Evolutionary conservation across 2,113 vertebrate species (phyloP).

Genomic region (Vidua chalybeata): DNA sequence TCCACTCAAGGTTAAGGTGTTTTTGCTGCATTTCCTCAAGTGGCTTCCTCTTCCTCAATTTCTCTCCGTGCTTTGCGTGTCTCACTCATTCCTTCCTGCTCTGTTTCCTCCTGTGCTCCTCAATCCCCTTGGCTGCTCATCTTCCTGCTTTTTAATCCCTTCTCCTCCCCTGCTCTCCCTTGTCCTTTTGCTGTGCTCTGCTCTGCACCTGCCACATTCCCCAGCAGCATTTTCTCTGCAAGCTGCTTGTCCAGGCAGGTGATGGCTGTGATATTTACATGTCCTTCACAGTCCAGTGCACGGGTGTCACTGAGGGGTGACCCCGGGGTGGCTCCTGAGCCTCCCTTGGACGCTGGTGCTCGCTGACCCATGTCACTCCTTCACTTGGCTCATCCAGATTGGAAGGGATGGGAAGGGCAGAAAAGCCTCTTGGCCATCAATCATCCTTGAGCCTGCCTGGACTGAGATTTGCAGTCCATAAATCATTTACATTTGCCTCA

Average conservation of each 20-base stretch:
- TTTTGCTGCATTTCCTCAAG: not conserved
- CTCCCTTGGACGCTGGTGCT: not conserved
- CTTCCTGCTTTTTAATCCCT: not conserved
- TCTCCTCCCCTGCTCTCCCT: not conserved
- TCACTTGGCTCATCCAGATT: not conserved
- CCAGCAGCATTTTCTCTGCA: not conserved
- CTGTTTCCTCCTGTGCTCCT: not conserved
- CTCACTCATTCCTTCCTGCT: not conserved
- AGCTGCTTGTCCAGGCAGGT: not conserved
- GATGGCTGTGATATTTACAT: not conserved
- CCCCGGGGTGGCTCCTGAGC: not conserved
- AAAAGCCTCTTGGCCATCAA: not conserved
- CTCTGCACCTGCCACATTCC: rapidly evolving
- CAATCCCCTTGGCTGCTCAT: not conserved
- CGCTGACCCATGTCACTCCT: rapidly evolving
- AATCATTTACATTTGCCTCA: not conserved
- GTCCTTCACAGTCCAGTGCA: not conserved
- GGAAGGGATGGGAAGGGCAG: not conserved
- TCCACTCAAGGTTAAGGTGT: not conserved
- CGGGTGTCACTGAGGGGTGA: rapidly evolving
- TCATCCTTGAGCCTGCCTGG: not conserved
- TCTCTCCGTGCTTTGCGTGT: rapidly evolving
- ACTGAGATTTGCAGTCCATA: not conserved
- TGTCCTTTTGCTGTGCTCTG: not conserved
- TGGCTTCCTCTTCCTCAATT: not conserved